Conservation (phyloP, 1,140 invertebrate species). For the Lepidurus arcticus region DNA sequence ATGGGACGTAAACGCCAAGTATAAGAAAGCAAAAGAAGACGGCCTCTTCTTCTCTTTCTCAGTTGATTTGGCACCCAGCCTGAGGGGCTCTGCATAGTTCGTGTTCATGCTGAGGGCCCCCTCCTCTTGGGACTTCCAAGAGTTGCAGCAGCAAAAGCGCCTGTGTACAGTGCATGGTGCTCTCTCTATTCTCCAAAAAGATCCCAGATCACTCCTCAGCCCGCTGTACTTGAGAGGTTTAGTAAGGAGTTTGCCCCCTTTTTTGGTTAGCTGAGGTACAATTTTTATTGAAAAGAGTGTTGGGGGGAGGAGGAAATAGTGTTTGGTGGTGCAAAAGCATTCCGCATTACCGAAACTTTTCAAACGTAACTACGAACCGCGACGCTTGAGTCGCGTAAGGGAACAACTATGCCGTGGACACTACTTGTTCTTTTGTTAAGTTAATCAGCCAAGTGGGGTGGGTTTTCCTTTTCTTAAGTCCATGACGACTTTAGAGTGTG, state of each 20-base stretch:
- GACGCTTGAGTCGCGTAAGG: background rate
- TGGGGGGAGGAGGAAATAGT: no score
- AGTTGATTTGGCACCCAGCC: conserved; percentile 14
- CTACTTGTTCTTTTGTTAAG: background rate
- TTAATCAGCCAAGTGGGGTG: background rate
- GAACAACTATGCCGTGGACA: background rate
- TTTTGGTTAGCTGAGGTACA: no score
- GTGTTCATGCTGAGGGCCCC: background rate
- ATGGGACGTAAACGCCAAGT: no score
- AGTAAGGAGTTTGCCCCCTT: no score
- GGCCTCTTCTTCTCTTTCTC: background rate
- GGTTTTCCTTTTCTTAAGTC: background rate
- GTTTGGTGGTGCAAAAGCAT: no score
- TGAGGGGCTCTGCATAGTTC: background rate
- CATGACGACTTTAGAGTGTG: background rate
- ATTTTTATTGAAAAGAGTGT: no score
- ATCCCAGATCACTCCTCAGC: no score
- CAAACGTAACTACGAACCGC: background rate
- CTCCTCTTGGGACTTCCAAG: background rate
- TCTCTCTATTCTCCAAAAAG: no score
- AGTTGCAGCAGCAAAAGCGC: background rate
- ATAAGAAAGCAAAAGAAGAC: no score
- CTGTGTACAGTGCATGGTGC: background rate
- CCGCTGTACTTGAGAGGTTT: no score
- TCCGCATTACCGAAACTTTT: no score